phyloP scores from a whole-genome alignment of 2,113 vertebrate genomes.

The Brienomyrus brachyistius region DNA sequence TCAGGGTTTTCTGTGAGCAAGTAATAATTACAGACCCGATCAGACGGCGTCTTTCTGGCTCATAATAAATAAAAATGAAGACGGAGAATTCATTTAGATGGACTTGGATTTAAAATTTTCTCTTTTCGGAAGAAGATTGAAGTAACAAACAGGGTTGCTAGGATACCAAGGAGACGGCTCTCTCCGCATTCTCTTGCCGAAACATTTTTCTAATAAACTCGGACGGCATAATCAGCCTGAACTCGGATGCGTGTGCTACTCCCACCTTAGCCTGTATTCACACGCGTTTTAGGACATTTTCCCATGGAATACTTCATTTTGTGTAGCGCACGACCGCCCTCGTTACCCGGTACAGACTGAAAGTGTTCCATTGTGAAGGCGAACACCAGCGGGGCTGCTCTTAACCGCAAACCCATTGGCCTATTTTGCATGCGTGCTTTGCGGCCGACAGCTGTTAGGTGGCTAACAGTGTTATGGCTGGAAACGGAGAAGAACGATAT shows the following conservation, averaged over 20 bases:
- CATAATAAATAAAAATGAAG: background rate
- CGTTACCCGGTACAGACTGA: background rate
- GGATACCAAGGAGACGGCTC: constrained; percentile 3
- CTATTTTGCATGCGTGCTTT: background rate
- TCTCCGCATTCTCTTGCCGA: background rate
- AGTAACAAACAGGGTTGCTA: constrained; percentile 16
- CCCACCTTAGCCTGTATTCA: background rate
- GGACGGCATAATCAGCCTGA: background rate
- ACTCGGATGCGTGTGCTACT: background rate
- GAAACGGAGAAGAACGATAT: background rate
- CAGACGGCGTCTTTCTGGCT: background rate
- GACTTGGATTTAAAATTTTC: background rate
- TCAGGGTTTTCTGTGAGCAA: background rate
- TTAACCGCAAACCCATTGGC: background rate
- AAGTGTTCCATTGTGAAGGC: background rate
- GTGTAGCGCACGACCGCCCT: background rate
- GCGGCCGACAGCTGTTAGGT: background rate
- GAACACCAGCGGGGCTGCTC: background rate
- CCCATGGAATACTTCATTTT: background rate
- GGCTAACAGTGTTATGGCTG: background rate
- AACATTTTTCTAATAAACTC: background rate
- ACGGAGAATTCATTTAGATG: background rate
- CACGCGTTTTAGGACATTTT: background rate
- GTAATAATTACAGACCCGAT: background rate
- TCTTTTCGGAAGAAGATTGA: background rate